Conservation (phyloP, 2,888 invertebrate species). For the Drosophila kanekoi region DNA sequence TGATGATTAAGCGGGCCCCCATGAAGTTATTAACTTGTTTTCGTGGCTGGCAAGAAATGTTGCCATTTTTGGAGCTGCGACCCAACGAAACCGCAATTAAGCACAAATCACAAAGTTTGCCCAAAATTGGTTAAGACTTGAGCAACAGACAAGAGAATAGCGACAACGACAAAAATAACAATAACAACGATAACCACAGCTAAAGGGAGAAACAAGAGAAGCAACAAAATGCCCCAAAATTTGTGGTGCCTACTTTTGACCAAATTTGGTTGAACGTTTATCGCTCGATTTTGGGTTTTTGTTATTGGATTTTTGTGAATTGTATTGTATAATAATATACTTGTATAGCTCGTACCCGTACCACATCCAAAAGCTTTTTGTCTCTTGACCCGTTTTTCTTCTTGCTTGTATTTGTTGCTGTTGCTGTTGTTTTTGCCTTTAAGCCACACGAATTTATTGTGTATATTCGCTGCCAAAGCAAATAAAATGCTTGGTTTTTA, state of each 20-base stretch:
- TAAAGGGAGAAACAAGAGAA: slow-evolving; percentile 43
- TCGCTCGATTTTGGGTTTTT: slow-evolving; percentile 45
- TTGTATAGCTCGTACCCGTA: slow-evolving; percentile 54
- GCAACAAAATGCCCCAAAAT: slow-evolving; percentile 55
- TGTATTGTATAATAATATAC: slow-evolving; percentile 63
- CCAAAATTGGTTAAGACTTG: slow-evolving; percentile 57
- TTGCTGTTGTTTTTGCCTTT: slow-evolving; percentile 21
- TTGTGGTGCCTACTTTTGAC: slow-evolving; percentile 81
- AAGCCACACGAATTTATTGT: slow-evolving; percentile 47
- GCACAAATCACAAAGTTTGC: slow-evolving; percentile 62
- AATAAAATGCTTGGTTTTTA: slow-evolving; percentile 48
- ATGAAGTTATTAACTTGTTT: slow-evolving; percentile 78
- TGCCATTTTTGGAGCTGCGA: slow-evolving; percentile 64
- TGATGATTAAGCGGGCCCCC: slow-evolving; percentile 71
- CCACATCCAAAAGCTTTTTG: slow-evolving; percentile 56
- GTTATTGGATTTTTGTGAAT: slow-evolving; percentile 15
- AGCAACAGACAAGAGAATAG: slow-evolving; percentile 43
- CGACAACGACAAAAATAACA: slow-evolving; percentile 31
- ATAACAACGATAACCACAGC: slow-evolving; percentile 30
- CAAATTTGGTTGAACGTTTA: slow-evolving; percentile 68
- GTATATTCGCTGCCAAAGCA: slow-evolving; percentile 26
- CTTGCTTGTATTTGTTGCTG: slow-evolving; percentile 18
- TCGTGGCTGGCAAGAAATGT: slow-evolving; percentile 53
- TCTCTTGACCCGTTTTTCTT: slow-evolving; percentile 75
- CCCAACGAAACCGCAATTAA: slow-evolving; percentile 68